A percentile compares a stretch with the other conserved stretches of the same genome.
phyloP scores from a whole-genome alignment of 1,140 invertebrate genomes.

The Temnothorax longispinosus region DNA sequence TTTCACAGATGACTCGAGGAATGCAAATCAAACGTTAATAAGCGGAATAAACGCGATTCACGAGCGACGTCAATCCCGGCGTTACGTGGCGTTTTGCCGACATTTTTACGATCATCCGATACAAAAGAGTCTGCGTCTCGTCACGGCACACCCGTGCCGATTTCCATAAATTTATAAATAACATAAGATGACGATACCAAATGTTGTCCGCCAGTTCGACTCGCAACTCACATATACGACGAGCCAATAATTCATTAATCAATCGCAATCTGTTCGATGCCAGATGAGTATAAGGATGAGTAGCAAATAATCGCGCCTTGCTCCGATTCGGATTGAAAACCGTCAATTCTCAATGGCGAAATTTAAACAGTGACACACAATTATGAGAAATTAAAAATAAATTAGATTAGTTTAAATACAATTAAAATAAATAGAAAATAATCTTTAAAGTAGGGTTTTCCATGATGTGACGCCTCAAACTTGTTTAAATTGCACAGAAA shows the following conservation, averaged over 20 bases:
- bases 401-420: background rate
- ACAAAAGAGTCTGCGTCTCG: background rate
- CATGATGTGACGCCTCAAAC: background rate
- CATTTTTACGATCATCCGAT: background rate
- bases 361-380: background rate
- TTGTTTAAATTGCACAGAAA: background rate
- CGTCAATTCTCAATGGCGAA: background rate
- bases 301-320: background rate
- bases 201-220: background rate
- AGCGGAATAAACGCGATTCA: conserved; percentile 17
- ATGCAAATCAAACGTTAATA: conserved; percentile 29
- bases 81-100: background rate
- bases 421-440: conserved; percentile 4
- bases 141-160: conserved; percentile 6
- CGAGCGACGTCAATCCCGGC: background rate
- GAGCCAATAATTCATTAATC: conserved; percentile 10
- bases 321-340: background rate
- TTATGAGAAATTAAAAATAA: background rate
- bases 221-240: background rate
- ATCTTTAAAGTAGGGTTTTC: background rate
- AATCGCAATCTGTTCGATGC: background rate
- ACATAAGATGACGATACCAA: background rate
- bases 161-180: conserved; percentile 25
- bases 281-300: too few relatives aligned
- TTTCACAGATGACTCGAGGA: background rate